Evolutionary conservation across 2,888 invertebrate species (phyloP).

Genomic region (Sclerodermus sp.): DNA sequence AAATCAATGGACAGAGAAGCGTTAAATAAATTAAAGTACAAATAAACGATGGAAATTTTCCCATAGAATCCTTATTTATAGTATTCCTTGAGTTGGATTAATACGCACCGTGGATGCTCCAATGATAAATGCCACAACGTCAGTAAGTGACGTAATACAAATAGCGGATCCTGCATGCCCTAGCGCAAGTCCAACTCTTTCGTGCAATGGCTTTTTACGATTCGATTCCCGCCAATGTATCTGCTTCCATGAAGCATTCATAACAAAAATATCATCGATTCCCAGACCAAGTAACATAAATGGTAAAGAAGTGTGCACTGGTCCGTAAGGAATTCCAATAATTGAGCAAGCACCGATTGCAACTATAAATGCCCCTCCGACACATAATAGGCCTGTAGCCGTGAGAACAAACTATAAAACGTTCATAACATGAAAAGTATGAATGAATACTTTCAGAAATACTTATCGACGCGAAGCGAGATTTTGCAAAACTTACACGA

Average conservation of each 20-base stretch:
- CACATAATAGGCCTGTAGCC: slow-evolving; percentile 69
- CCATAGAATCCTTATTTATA: too few relatives aligned
- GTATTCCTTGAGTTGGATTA: too few relatives aligned
- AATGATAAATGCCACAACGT: slow-evolving; percentile 77
- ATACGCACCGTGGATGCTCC: slow-evolving; percentile 78
- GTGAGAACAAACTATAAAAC: slow-evolving; percentile 64
- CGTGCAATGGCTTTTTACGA: slow-evolving; percentile 62
- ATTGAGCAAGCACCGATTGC: slow-evolving; percentile 74
- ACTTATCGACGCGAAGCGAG: too few relatives aligned
- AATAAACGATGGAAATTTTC: not conserved
- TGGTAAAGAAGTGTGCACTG: slow-evolving; percentile 79
- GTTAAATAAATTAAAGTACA: too few relatives aligned
- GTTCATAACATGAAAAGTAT: not conserved
- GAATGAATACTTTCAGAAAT: too few relatives aligned
- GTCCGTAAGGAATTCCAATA: slow-evolving; percentile 74
- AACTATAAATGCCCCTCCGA: slow-evolving; percentile 73
- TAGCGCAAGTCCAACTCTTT: slow-evolving; percentile 70
- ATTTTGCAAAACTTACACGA: slow-evolving; percentile 62
- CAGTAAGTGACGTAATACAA: slow-evolving; percentile 80
- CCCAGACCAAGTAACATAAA: slow-evolving; percentile 80
- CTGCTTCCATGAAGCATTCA: slow-evolving; percentile 77
- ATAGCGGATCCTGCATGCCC: slow-evolving; percentile 84
- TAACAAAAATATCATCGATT: slow-evolving; percentile 85
- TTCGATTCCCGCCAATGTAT: slow-evolving; percentile 61
- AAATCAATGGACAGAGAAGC: not conserved